Evolutionary conservation across 2,113 vertebrate genomes (phyloP).

Genomic region (Bufo bufo): DNA sequence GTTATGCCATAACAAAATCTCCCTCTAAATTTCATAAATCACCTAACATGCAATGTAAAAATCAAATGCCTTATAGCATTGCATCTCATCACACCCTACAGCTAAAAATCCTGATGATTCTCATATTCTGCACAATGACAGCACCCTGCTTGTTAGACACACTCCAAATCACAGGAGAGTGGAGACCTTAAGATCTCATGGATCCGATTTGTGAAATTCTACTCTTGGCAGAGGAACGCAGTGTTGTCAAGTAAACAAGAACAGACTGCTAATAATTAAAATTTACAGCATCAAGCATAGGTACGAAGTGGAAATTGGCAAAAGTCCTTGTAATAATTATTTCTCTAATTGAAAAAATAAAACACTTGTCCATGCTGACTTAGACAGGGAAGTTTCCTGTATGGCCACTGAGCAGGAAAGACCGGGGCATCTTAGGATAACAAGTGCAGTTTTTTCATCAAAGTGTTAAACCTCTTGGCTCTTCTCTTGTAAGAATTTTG

Average conservation of each 20-base stretch:
- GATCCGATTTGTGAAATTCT: not conserved
- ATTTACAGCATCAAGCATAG: constrained; percentile 32
- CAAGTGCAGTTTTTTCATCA: not conserved
- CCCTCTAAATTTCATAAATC: too few relatives aligned
- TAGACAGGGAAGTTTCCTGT: not conserved
- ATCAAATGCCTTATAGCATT: too few relatives aligned
- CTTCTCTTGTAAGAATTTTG: not conserved
- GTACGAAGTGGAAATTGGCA: not conserved
- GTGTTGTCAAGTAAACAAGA: constrained; percentile 32
- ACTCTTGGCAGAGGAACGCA: not conserved
- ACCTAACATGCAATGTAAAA: too few relatives aligned
- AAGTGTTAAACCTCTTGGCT: not conserved
- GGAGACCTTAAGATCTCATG: not conserved
- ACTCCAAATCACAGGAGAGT: not conserved
- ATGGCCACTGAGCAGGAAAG: not conserved
- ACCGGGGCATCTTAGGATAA: not conserved
- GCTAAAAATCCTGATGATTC: not conserved
- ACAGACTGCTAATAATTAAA: constrained; percentile 41
- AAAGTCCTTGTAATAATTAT: constrained; percentile 38
- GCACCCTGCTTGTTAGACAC: too few relatives aligned
- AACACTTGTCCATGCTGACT: not conserved
- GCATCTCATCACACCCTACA: not conserved
- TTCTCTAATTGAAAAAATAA: constrained; percentile 34
- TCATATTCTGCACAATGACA: not conserved
- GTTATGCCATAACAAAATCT: too few relatives aligned